Evolutionary conservation across 2,113 vertebrate genomes (phyloP), one percentile per base, ranked within the genome.

Genomic region (Syngnathus typhle): DNA sequence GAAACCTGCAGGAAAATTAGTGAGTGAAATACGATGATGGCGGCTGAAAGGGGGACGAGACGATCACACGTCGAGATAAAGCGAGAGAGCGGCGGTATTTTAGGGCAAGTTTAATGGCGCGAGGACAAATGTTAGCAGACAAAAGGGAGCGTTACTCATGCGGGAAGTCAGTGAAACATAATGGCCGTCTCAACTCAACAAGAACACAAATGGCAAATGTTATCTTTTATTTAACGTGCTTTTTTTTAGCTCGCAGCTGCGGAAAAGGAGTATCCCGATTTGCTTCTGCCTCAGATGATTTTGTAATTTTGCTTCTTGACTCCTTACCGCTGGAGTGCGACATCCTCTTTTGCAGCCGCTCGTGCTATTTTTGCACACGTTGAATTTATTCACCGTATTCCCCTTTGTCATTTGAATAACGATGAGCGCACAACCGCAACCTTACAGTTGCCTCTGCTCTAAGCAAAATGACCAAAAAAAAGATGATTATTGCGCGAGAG

Each of bases 1-100:
- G 85, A 83, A 65, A 68, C 43, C 12, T 32, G 8, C 63, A 71
- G 75, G 71, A 79, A 71, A 80, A 71, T 74, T 65, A 77, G 39
- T 71, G 19, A 63, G 65, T 75, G 67, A 76, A 72, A 67, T 64
- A 1, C 55, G 65, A 23, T 16, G 16, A 60, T 36, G 59, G 49
- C 23, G 41, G 39, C 23, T 1, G 43, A 80, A 36, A 55, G 61
- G 52, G 52, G 43, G 66, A 46, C 1, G 1, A 23, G 21, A 65
- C 37, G 41, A 12, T 39, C 36, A 58, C 16, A 69, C 59, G 61
- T 65, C 63, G 54, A 19, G 44, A 68, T 23, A 43, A 43, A 44
- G 51, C 15, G 32, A 21, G 68, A 13, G 49, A 8, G 49, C 49
- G 3, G 13, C 18, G 32, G 5, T 23, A 66, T 65, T 73, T 62